phyloP scores from a whole-genome alignment of 2,888 invertebrate species.

The Phytoseiulus persimilis region DNA sequence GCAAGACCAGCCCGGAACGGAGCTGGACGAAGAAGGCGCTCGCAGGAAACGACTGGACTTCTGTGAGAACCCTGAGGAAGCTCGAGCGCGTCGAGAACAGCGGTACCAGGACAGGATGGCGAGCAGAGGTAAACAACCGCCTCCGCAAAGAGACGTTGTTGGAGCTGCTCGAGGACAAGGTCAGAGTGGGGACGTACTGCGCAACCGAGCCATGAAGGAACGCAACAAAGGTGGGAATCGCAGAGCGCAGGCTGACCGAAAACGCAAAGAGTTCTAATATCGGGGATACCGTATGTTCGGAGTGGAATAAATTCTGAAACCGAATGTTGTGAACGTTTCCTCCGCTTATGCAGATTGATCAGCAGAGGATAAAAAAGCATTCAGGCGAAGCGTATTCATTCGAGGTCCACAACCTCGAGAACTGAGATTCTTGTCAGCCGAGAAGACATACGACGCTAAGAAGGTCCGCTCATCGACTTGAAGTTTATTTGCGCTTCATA shows the following conservation, averaged over 20 bases:
- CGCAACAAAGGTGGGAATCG: conserved; percentile 20
- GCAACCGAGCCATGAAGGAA: conserved; percentile 15
- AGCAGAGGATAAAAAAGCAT: too few relatives aligned
- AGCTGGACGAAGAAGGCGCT: background rate
- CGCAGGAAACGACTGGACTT: background rate
- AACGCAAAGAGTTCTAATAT: background rate
- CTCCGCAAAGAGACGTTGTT: conserved; percentile 11
- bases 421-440: too few relatives aligned
- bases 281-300: background rate
- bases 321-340: too few relatives aligned
- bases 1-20: background rate
- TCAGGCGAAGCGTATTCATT: too few relatives aligned
- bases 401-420: too few relatives aligned
- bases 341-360: too few relatives aligned
- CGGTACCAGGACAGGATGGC: conserved; percentile 19
- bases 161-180: conserved; percentile 17
- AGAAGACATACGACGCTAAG: too few relatives aligned
- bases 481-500: too few relatives aligned
- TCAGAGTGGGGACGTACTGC: conserved; percentile 9
- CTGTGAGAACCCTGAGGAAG: conserved; percentile 30
- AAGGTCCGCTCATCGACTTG: too few relatives aligned
- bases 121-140: background rate
- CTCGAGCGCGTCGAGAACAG: conserved; percentile 26
- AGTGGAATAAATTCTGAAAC: background rate
- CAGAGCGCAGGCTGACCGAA: background rate